phyloP scores from a whole-genome alignment of 2,797 vertebrate genomes.

The Melanogrammus aeglefinus region DNA sequence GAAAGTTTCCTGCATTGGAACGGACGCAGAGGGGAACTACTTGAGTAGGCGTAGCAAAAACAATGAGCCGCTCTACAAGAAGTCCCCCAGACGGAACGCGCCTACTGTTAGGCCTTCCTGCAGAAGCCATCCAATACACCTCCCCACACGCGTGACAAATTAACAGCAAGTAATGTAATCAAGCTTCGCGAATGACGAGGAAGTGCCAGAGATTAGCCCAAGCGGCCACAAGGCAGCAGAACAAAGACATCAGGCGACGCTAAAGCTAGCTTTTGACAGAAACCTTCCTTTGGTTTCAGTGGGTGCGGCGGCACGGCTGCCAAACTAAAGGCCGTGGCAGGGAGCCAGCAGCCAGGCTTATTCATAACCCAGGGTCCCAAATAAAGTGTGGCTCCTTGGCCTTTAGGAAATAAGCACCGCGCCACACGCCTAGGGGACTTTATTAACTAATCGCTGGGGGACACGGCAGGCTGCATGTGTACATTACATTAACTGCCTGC shows the following conservation, averaged over 20 bases:
- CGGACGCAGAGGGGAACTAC: too few species aligned
- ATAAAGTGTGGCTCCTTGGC: constrained; percentile 36
- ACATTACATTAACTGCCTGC: constrained; percentile 14
- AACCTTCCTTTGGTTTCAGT: constrained; percentile 29
- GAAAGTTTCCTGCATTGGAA: too few species aligned
- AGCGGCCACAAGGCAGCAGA: constrained; percentile 28
- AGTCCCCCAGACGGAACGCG: too few species aligned
- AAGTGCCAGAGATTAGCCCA: constrained; percentile 33
- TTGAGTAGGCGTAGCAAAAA: too few species aligned
- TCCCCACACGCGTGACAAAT: constrained; percentile 51
- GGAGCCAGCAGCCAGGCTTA: constrained; percentile 25
- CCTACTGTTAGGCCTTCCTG: not conserved
- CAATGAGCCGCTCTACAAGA: too few species aligned
- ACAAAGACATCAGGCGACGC: constrained; percentile 43
- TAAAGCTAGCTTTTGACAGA: constrained; percentile 15
- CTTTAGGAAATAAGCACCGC: constrained; percentile 33
- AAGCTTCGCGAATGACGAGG: constrained; percentile 28
- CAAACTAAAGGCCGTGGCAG: constrained; percentile 39
- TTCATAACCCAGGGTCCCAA: constrained; percentile 15
- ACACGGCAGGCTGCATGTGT: constrained; percentile 8
- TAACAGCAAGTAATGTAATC: constrained; percentile 37
- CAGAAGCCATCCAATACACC: not conserved
- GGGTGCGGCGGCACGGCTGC: constrained; percentile 30
- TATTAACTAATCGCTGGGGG: constrained; percentile 12
- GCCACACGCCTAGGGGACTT: constrained; percentile 11